These are phyloP conservation scores for Chalcosyrphus nemorum DNA, from an alignment of 2,888 invertebrate species.

Conservation along the genomic window DNA sequence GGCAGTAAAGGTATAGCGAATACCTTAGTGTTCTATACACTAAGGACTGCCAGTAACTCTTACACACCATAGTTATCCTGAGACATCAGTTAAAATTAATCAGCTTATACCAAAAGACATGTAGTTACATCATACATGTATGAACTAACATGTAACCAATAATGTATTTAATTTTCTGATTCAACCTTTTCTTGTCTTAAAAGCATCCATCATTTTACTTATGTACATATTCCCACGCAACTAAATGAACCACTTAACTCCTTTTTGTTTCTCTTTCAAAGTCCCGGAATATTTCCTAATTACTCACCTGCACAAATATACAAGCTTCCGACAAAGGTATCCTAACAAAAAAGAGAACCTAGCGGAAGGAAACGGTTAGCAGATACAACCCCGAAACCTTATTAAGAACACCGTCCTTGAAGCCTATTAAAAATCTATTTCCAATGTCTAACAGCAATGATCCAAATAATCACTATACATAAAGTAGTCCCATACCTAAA, in stretches of 20 bases:
- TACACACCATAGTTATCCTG: too few species aligned
- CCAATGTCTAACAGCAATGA: constrained; percentile 18
- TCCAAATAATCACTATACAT: constrained; percentile 41
- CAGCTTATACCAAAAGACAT: too few species aligned
- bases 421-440: constrained; percentile 53
- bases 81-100: too few species aligned
- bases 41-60: too few species aligned
- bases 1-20: too few species aligned
- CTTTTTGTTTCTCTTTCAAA: too few species aligned
- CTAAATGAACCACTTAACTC: background rate
- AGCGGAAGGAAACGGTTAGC: background rate
- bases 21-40: too few species aligned
- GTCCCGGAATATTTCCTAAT: too few species aligned
- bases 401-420: constrained; percentile 1
- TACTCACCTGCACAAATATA: background rate
- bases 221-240: background rate
- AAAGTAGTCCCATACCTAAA: background rate
- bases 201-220: background rate
- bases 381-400: background rate
- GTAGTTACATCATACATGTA: too few species aligned
- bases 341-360: background rate
- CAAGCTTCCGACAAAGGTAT: background rate
- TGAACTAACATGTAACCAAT: too few species aligned
- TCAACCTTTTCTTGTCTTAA: too few species aligned
- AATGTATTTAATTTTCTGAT: too few species aligned